Base-by-base conservation (phyloP, 2,888 invertebrate genomes). In the Chalcis sispes region DNA sequence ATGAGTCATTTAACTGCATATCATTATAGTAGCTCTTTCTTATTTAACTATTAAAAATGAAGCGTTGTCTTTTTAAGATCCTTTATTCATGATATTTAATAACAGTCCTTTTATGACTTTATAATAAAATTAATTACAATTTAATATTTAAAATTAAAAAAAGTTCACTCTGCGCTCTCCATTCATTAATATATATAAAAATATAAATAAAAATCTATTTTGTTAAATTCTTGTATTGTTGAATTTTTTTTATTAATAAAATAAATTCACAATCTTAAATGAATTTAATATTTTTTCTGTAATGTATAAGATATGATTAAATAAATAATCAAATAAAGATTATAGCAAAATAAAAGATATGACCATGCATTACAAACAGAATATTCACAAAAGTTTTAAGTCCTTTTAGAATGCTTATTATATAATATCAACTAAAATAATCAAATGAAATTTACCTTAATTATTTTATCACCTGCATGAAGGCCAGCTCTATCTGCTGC, bases 401-500 rank as follows among this genome's bases (percentile, higher is more conserved):
- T 65, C 74, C 66, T 71, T n/a, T 74, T 67, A 71, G 58, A 73
- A 23, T 36, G 20, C 15, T 50, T 59, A 59, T 72, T 74, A 59
- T 54, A 5, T 61, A 77, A 72, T 42, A 64, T 58, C 20, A 64
- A 67, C 40, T 74, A 62, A 74, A 77, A 73, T 69, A 10, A 58
- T 72, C 36, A 72, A 82, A 80, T 76, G 66, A 72, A 79, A 79
- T 82, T 89, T 86, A 95, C 96, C 92, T 95, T 96, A 83, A 98
- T 93, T 87, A 98, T 98, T 90, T 95, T 94, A 91, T 98, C 98
- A 46, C 96, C 97, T 79, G 95, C 93, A 83, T 96, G 94, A 80
- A 98, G 93, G 56, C 98, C 98, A 70, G 98, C 97, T 86, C 94
- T 93, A 90, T 96, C 96, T 84, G 98, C 97, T 81, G 98, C 96